Evolutionary conservation across 2,113 vertebrate species (phyloP).

Genomic region (Aplodontia rufa): DNA sequence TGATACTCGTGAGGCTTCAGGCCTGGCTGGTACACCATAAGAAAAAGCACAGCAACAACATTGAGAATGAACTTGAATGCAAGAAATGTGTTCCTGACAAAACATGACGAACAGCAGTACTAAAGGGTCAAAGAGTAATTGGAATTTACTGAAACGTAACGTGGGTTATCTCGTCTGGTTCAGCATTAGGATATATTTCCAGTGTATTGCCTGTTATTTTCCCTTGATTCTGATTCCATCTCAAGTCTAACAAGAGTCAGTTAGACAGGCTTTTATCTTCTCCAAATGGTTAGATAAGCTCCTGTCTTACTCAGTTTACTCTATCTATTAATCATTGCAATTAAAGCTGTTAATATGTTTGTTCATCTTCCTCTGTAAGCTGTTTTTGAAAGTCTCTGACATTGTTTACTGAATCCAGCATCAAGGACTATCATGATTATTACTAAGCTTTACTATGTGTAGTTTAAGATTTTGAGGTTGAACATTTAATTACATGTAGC

Average conservation of each 20-base stretch:
- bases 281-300: background rate
- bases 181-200: background rate
- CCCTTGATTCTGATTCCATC: background rate
- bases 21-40: background rate
- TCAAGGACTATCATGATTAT: background rate
- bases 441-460: background rate
- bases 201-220: background rate
- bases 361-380: background rate
- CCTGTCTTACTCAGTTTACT: background rate
- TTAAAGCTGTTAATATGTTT: background rate
- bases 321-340: background rate
- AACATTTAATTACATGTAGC: background rate
- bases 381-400: constrained; percentile 15
- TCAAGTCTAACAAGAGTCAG: background rate
- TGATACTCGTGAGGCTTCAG: background rate
- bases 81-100: background rate
- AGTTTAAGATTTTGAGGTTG: background rate
- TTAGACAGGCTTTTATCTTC: background rate
- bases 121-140: background rate
- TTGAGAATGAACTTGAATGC: background rate
- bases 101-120: background rate
- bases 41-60: background rate
- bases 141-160: background rate
- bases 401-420: background rate
- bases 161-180: background rate